Base-by-base conservation (phyloP, 1,140 invertebrate genomes). In the Bombus waltoni region DNA sequence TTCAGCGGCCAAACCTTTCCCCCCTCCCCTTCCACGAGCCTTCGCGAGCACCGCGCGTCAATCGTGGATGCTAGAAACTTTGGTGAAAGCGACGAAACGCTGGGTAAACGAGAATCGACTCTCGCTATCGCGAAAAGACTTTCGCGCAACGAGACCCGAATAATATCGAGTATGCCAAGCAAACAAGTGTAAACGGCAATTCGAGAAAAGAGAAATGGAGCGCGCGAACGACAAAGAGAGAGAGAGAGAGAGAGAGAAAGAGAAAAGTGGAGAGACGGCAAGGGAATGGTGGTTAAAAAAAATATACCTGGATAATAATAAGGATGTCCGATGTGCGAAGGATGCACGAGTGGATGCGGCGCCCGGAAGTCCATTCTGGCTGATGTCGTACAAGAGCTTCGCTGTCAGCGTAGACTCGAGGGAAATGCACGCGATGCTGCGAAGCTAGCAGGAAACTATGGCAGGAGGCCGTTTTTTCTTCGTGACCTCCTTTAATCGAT, bases 281-380 rank as follows among this genome's bases (percentile, higher is more conserved):
- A 22, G 8, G 65, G 28, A 25, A 40, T 22, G 47, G 47, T 8
- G 18, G 47, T 1, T 53, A 18, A 15, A 38, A 9, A 4, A 6
- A 44, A 62, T 65, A 40, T 95, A 95, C 94, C 94, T 94, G 94
- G 93, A 83, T 95, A 94, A 70, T 94, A 95, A 80, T 95, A 94
- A 42, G 94, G 94, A 71, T 95, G 94, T 86, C 93, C 93, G 70
- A 90, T 91, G 77, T 94, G 94, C 76, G 93, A 92, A 38, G 94
- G 93, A 87, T 94, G 94, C 86, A 94, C 93, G 84, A 93, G 93
- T 78, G 94, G 94, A 91, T 95, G 94, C 25, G 94, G 94, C 74
- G 94, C 93, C 75, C 94, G 94, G 92, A 94, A 95, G 92, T 95
- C 94, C 94, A 94, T 95, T 91, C 89, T 92, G 81, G 66, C n/a